Percentiles rank a stretch among this genome's conserved stretches.
phyloP scores from a whole-genome alignment of 2,888 invertebrate genomes.

The Punctoribates punctum region DNA sequence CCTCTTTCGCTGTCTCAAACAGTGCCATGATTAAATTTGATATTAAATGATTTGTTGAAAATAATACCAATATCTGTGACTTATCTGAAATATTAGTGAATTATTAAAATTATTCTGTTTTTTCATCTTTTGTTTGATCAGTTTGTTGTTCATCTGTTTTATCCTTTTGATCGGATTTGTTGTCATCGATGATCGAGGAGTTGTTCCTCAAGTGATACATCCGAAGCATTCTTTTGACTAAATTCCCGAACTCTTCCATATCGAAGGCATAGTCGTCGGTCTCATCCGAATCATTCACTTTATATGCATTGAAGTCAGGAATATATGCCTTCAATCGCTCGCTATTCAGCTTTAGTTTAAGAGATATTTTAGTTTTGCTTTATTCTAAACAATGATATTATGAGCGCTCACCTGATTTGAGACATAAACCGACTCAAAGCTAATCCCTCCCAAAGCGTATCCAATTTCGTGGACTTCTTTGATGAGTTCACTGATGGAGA shows the following conservation, averaged over 20 bases:
- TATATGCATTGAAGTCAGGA: conserved; percentile 50
- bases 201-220: conserved; percentile 47
- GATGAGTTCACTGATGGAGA: conserved; percentile 48
- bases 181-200: not conserved
- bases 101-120: too few species aligned
- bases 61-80: too few species aligned
- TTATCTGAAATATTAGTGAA: too few species aligned
- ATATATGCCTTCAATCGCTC: conserved; percentile 49
- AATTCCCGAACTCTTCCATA: conserved; percentile 50
- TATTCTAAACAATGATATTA: not conserved
- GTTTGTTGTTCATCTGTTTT: not conserved
- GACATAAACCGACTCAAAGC: conserved; percentile 50
- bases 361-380: not conserved
- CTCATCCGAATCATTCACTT: conserved; percentile 46
- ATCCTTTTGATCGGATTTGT: not conserved
- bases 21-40: too few species aligned
- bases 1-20: too few species aligned
- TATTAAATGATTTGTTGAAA: too few species aligned
- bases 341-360: conserved; percentile 35
- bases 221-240: conserved; percentile 50
- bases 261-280: conserved; percentile 49
- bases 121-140: not conserved
- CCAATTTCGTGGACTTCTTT: conserved; percentile 49
- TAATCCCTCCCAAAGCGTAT: conserved; percentile 50
- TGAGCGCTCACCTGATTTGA: conserved; percentile 44